Evolutionary conservation across 2,113 vertebrate species (phyloP), one percentile per base, ranked within the genome.

Genomic region (Ranitomeya imitator): DNA sequence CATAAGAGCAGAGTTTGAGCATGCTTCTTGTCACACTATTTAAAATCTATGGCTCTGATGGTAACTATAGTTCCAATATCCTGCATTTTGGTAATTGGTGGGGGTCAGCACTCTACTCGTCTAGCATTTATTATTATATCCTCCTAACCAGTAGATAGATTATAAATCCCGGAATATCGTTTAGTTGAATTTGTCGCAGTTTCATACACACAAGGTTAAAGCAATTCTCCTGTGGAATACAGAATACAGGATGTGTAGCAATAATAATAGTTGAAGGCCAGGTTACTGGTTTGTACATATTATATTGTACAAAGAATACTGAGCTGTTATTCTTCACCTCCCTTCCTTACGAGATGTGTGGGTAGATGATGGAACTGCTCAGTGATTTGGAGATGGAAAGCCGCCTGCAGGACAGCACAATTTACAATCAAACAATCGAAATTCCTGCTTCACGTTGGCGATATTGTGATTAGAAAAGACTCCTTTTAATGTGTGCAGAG

Each of bases 321-420:
- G 77, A 78, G 73, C 74, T 86, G 23, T 79, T 79, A 21, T 76
- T 86, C 21, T 86, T 37, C 18, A 45, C 19, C 63, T 65, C 60
- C 37, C 23, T 45, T 11, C 54, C 4, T 65, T 67, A 79, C 76
- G 67, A 23, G 45, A 7, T 65, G 51, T 31, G 86, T 79, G 85
- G 76, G 76, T 65, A 80, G 86, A 79, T 10, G 61, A 18, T 87
- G 60, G 8, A 79, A 57, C 61, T 19, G 65, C 52, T 16, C 18
- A 87, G 26, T 26, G 55, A 45, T 81, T 51, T 52, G 52, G 77
- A 31, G 51, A 73, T 59, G 16, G 11, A 73, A 87, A 45, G 54
- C n/a, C 23, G 18, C 26, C 63, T 14, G 19, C 19, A 21, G 63
- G 52, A 52, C 45, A 74, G 74, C 45, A 73, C 78, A 87, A 71